Percentiles rank a stretch among this genome's conserved stretches.
Evolutionary conservation across 2,797 vertebrate genomes (phyloP).

Genomic region (Remorina albescens): DNA sequence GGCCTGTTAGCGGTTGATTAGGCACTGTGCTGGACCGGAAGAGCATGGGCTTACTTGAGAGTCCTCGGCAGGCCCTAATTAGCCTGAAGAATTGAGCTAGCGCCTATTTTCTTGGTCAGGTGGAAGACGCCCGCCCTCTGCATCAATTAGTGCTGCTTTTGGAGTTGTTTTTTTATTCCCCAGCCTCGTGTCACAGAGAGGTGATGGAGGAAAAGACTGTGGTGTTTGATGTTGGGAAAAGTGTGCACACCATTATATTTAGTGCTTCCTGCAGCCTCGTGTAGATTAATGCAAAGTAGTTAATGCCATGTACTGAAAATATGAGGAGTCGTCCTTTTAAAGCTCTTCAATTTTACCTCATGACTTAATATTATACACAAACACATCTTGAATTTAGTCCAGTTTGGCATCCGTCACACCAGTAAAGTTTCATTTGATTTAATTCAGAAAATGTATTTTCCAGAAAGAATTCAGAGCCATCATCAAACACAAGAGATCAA

Average conservation of each 20-base stretch:
- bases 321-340: neutral
- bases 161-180: conserved; percentile 53
- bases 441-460: neutral
- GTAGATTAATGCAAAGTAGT: conserved; percentile 7
- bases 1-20: conserved; percentile 72
- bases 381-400: neutral
- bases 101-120: conserved; percentile 68
- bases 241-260: conserved; percentile 8
- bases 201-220: conserved; percentile 44
- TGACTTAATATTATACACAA: neutral
- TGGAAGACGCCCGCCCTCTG: conserved; percentile 58
- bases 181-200: conserved; percentile 41
- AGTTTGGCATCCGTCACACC: neutral
- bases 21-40: conserved; percentile 51
- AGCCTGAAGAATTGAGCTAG: conserved; percentile 40
- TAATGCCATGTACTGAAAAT: neutral
- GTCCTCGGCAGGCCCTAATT: conserved; percentile 59
- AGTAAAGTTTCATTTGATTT: neutral
- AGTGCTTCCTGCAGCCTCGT: neutral
- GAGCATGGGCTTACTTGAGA: conserved; percentile 65
- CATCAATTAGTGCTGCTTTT: conserved; percentile 60
- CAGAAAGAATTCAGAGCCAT: neutral
- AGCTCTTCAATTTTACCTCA: neutral
- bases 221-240: conserved; percentile 36
- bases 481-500: neutral